A percentile compares a stretch with the other conserved stretches of the same genome.
Evolutionary conservation across 2,113 vertebrate genomes (phyloP).

Genomic region (Nestor notabilis): DNA sequence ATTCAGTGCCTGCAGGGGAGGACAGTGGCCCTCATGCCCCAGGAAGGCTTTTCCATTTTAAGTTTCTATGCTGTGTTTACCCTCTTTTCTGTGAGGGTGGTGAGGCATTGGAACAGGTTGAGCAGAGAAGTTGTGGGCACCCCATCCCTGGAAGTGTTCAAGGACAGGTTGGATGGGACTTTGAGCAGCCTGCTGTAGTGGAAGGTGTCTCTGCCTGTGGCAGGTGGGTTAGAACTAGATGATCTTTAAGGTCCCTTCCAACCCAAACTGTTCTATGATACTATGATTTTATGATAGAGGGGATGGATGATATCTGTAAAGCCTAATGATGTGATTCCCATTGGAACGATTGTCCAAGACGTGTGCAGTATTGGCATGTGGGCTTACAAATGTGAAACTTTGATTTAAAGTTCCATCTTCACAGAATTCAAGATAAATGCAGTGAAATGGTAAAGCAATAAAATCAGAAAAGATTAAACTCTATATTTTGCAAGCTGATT

Average conservation of each 20-base stretch:
- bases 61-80: background rate
- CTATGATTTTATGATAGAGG: background rate
- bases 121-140: background rate
- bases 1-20: background rate
- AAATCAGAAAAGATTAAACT: conserved; percentile 28
- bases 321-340: background rate
- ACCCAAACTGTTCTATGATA: background rate
- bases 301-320: background rate
- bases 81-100: background rate
- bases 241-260: background rate
- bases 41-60: background rate
- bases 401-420: conserved; percentile 15
- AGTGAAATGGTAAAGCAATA: conserved; percentile 40
- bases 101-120: background rate
- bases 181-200: background rate
- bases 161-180: background rate
- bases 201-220: background rate
- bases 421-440: background rate
- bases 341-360: background rate
- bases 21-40: background rate
- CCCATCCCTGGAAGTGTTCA: background rate
- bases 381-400: background rate
- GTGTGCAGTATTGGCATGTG: background rate
- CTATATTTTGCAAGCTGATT: conserved; percentile 22
- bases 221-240: background rate